Evolutionary conservation across 2,797 vertebrate genomes (phyloP), one percentile per base, ranked within the genome.

Genomic region (Denticeps clupeoides): DNA sequence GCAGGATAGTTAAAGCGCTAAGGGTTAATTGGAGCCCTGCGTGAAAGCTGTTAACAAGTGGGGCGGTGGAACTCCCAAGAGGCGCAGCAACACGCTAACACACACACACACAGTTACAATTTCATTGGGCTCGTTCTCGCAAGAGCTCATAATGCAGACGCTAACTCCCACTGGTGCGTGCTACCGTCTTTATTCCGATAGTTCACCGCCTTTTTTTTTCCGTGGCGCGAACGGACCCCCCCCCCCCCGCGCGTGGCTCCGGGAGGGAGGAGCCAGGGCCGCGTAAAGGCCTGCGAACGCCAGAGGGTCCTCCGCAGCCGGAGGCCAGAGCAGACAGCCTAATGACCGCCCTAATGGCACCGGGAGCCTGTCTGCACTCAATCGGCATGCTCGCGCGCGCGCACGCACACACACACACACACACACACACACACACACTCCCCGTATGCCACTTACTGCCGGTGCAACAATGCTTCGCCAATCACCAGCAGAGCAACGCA

Each of bases 31-130:
- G 82, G 81, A 82, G 74, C 81, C 81, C 82, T 69, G 73, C 85
- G 79, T 83, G 87, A 87, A 89, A 88, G 81, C 83, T 87, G 87
- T 91, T 91, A 91, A 91, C 87, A 83, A 92, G 87, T 85, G 80
- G 62, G 86, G 82, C 80, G 79, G 41, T 73, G 75, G 80, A 88
- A 91, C 84, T 87, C 88, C 84, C 83, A 87, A 70, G 81, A 87
- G 85, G 78, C 73, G 81, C 78, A 71, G 80, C 78, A 72, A 79
- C 77, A 25, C 50, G 46, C 28, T 29, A 21, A 32, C 64, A 77
- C 79, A 70, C 78, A 80, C 76, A 64, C 75, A 41, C 49, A 47
- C 18, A 23, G 49, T 49, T 16, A 45, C 23, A 42, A 4, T 33
- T 24, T 48, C 31, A 43, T 35, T 41, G 41, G 19, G 37, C 33